Evolutionary conservation across 2,888 invertebrate species (phyloP).

Genomic region (Kuschelorhynchus macadamiae): DNA sequence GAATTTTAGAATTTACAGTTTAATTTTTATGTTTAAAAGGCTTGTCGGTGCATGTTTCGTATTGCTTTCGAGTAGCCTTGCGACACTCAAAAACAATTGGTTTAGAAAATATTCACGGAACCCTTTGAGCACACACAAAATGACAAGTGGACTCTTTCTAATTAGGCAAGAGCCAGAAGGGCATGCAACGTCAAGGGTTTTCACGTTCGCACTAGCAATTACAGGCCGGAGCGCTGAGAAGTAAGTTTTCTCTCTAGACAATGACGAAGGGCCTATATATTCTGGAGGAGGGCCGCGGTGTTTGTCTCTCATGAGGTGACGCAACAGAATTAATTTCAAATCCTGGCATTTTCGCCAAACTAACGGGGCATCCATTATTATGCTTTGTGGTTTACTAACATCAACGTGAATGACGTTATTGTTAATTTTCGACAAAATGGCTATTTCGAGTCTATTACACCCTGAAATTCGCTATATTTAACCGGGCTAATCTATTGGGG

Average conservation of each 20-base stretch:
- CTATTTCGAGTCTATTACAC: too few relatives aligned
- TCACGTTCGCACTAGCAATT: constrained; percentile 59
- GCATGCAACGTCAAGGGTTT: constrained; percentile 56
- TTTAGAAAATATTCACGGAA: constrained; percentile 29
- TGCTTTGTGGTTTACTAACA: constrained; percentile 30
- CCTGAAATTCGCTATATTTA: too few relatives aligned
- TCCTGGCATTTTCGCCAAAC: constrained; percentile 8
- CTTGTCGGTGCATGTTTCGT: too few relatives aligned
- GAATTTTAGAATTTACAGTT: too few relatives aligned
- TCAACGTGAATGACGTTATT: constrained; percentile 23
- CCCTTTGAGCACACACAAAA: constrained; percentile 45
- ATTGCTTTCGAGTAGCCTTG: background rate
- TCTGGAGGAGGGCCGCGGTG: constrained; percentile 31
- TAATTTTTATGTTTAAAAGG: too few relatives aligned
- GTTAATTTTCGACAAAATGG: too few relatives aligned
- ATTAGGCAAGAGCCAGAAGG: constrained; percentile 57
- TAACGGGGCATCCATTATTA: background rate
- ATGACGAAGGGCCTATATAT: constrained; percentile 44
- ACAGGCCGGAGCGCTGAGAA: constrained; percentile 46
- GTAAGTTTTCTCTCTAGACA: constrained; percentile 38
- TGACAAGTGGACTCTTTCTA: constrained; percentile 54
- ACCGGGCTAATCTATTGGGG: too few relatives aligned
- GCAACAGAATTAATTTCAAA: constrained; percentile 36
- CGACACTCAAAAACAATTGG: constrained; percentile 30
- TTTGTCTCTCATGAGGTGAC: constrained; percentile 35